Conservation (phyloP, 1,140 invertebrate species). For the Lordiphosa mommai region DNA sequence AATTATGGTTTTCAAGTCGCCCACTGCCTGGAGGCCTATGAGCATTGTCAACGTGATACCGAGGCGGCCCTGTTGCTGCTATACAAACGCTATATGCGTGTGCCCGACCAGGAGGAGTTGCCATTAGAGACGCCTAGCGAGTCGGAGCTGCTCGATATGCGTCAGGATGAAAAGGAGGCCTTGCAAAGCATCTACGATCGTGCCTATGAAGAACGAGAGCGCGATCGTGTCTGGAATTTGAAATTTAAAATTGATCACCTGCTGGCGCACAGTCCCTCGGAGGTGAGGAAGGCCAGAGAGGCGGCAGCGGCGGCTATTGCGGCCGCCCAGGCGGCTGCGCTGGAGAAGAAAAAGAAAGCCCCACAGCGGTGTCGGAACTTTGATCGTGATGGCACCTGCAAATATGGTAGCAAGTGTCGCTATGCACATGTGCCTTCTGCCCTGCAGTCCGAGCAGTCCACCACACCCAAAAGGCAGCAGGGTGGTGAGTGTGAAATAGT, state of each 20-base stretch:
- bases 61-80: slow-evolving; percentile 85
- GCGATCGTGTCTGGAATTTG: slow-evolving; percentile 84
- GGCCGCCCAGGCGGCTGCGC: slow-evolving; percentile 28
- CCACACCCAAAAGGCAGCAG: slow-evolving; percentile 23
- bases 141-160: slow-evolving; percentile 83
- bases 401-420: slow-evolving; percentile 85
- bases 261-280: slow-evolving; percentile 81
- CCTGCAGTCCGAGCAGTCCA: slow-evolving; percentile 38
- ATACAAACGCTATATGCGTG: slow-evolving; percentile 84
- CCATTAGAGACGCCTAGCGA: slow-evolving; percentile 43
- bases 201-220: slow-evolving; percentile 84
- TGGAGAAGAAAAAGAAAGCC: slow-evolving; percentile 80
- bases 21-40: slow-evolving; percentile 87
- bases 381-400: slow-evolving; percentile 83
- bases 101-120: slow-evolving; percentile 44
- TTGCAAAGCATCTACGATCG: slow-evolving; percentile 87
- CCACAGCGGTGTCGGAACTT: slow-evolving; percentile 84
- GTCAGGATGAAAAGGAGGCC: slow-evolving; percentile 85
- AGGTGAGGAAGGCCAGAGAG: slow-evolving; percentile 81
- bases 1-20: slow-evolving; percentile 86
- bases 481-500: neutral
- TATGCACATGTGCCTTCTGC: slow-evolving; percentile 84
- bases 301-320: slow-evolving; percentile 56
- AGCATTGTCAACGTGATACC: slow-evolving; percentile 83
- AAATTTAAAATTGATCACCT: slow-evolving; percentile 85